A percentile compares a stretch with the other conserved stretches of the same genome.
These are phyloP conservation scores for Proisotoma minuta DNA, from an alignment of 2,888 invertebrate genomes.

Conservation along the genomic window DNA sequence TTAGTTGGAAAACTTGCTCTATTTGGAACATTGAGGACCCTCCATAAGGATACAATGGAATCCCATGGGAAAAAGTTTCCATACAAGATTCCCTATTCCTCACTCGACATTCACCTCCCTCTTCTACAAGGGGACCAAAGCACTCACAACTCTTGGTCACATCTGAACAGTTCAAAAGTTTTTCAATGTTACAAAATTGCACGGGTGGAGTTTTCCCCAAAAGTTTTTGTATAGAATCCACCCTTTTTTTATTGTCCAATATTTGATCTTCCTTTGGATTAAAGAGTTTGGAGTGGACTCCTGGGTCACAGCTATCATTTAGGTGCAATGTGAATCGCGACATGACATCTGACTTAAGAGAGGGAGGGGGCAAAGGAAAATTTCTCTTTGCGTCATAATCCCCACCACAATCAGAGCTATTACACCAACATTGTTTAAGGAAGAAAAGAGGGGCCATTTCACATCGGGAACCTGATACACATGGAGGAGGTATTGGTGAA, in stretches of 20 bases:
- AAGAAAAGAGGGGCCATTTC: constrained; percentile 14
- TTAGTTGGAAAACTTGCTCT: constrained; percentile 10
- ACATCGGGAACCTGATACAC: constrained; percentile 9
- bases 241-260: constrained; percentile 3
- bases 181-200: constrained; percentile 21
- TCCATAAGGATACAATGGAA: constrained; percentile 5
- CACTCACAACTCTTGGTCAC: constrained; percentile 19
- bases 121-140: constrained; percentile 11
- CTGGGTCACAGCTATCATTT: constrained; percentile 22
- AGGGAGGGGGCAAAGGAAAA: too few species aligned
- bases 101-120: constrained; percentile 12
- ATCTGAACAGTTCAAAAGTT: constrained; percentile 15
- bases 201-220: not conserved
- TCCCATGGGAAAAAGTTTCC: constrained; percentile 16
- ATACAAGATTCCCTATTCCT: constrained; percentile 21
- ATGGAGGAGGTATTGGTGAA: constrained; percentile 15
- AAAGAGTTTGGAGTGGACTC: constrained; percentile 2
- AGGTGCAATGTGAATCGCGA: not conserved
- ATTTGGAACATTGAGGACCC: constrained; percentile 21
- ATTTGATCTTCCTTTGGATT: constrained; percentile 5
- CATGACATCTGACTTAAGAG: not conserved
- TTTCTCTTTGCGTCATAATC: not conserved
- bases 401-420: not conserved
- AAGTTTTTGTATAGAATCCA: constrained; percentile 12
- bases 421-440: constrained; percentile 26